These are phyloP conservation scores for Brachyopa scutellaris DNA, from an alignment of 2,888 invertebrate species.

Conservation along the genomic window DNA sequence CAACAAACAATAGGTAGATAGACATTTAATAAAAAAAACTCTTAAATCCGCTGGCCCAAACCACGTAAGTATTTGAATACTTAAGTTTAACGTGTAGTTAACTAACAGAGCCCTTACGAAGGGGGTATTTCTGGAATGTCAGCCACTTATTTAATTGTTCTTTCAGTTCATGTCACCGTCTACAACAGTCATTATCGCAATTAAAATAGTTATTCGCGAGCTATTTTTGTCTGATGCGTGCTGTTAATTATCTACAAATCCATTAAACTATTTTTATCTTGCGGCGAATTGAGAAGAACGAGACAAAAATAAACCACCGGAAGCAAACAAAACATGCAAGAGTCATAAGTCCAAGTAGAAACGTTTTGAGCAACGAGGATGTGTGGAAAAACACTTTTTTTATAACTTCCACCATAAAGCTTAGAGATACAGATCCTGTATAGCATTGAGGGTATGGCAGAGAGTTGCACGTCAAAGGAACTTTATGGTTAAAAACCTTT, in stretches of 20 bases:
- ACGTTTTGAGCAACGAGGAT: background rate
- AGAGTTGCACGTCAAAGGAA: conserved; percentile 8
- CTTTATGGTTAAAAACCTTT: conserved; percentile 28
- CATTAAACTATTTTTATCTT: conserved; percentile 33
- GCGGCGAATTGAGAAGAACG: too few relatives aligned
- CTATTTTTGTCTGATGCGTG: background rate
- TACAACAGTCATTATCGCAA: background rate
- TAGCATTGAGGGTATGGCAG: background rate
- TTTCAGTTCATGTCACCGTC: background rate
- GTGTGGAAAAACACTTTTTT: conserved; percentile 4
- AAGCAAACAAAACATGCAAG: conserved; percentile 9
- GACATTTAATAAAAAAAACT: too few relatives aligned
- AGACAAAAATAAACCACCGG: background rate
- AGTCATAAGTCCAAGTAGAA: background rate
- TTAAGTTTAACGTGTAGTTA: too few relatives aligned
- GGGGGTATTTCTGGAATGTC: background rate
- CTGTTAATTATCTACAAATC: conserved; percentile 21
- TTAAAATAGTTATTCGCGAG: background rate
- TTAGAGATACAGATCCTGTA: background rate
- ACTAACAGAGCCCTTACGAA: too few relatives aligned
- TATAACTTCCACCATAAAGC: background rate
- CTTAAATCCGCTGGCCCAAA: too few relatives aligned
- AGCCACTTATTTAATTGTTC: background rate
- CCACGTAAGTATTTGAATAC: too few relatives aligned
- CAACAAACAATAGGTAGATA: too few relatives aligned